Conservation (phyloP, 2,113 vertebrate genomes). For the Scomber colias region DNA sequence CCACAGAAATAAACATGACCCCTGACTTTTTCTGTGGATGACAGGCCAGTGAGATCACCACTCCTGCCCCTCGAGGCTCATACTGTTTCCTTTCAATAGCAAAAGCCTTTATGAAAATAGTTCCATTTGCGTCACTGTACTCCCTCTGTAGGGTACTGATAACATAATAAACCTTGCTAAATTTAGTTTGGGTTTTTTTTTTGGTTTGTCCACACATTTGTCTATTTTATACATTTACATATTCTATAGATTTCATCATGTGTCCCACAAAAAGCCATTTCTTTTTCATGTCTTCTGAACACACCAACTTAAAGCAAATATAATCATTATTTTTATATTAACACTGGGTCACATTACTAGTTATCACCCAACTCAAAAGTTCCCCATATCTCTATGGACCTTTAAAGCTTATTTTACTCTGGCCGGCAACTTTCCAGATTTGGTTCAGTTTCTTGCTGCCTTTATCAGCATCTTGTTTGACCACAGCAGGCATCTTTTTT, state of each 20-base stretch:
- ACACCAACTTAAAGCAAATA: not conserved
- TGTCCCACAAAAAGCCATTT: not conserved
- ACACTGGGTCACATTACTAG: not conserved
- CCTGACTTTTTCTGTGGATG: constrained; percentile 27
- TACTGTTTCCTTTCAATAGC: constrained; percentile 21
- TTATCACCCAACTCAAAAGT: no score
- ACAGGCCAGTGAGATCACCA: constrained; percentile 42
- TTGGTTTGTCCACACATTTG: not conserved
- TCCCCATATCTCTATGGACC: no score
- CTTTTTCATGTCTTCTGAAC: not conserved
- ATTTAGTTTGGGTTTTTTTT: not conserved
- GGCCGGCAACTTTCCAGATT: no score
- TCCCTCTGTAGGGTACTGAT: constrained; percentile 8
- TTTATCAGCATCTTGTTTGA: no score
- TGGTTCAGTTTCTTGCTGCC: no score
- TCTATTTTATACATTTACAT: not conserved
- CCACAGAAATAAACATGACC: constrained; percentile 30
- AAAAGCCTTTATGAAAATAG: not conserved
- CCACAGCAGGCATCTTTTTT: not conserved
- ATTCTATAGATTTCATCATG: not conserved
- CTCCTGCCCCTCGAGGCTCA: not conserved
- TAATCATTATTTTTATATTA: not conserved
- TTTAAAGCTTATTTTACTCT: not conserved
- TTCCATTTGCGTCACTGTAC: constrained; percentile 13
- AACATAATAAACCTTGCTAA: not conserved